These are phyloP conservation scores for Gandaritis pyraliata DNA, from an alignment of 2,888 invertebrate species.

Conservation along the genomic window DNA sequence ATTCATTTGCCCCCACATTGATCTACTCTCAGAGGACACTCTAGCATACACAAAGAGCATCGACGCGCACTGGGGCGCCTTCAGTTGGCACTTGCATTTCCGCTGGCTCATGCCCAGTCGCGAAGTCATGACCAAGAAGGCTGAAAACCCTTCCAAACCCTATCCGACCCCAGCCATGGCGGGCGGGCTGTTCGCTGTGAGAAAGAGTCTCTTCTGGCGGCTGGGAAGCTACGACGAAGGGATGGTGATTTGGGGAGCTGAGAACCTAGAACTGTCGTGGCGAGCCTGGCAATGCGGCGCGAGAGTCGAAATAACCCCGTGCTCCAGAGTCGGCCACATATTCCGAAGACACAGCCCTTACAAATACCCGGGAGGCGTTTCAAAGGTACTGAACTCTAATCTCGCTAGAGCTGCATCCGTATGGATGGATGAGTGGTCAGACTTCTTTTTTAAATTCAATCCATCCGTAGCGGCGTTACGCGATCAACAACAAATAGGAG, in stretches of 20 bases:
- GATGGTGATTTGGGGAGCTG: conserved; percentile 98
- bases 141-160: conserved; percentile 86
- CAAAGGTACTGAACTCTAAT: conserved; percentile 94
- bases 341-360: conserved; percentile 97
- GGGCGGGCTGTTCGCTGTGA: conserved; percentile 96
- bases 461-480: conserved; percentile 85
- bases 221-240: conserved; percentile 90
- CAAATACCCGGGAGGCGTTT: conserved; percentile 96
- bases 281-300: conserved; percentile 98
- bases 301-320: conserved; percentile 94
- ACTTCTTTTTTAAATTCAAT: conserved; percentile 95
- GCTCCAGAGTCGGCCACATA: conserved; percentile 96
- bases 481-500: conserved; percentile 85
- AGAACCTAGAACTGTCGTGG: conserved; percentile 98
- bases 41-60: conserved; percentile 97
- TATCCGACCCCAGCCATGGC: conserved; percentile 96
- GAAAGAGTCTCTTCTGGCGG: conserved; percentile 93
- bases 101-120: conserved; percentile 92
- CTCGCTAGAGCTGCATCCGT: conserved; percentile 96
- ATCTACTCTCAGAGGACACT: conserved; percentile 95
- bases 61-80: conserved; percentile 98
- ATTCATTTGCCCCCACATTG: conserved; percentile 79
- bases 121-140: conserved; percentile 85
- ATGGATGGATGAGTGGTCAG: conserved; percentile 99
- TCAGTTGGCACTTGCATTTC: conserved; percentile 98